These are phyloP conservation scores for Aphidius colemani DNA, from an alignment of 2,888 invertebrate species.

Conservation along the genomic window DNA sequence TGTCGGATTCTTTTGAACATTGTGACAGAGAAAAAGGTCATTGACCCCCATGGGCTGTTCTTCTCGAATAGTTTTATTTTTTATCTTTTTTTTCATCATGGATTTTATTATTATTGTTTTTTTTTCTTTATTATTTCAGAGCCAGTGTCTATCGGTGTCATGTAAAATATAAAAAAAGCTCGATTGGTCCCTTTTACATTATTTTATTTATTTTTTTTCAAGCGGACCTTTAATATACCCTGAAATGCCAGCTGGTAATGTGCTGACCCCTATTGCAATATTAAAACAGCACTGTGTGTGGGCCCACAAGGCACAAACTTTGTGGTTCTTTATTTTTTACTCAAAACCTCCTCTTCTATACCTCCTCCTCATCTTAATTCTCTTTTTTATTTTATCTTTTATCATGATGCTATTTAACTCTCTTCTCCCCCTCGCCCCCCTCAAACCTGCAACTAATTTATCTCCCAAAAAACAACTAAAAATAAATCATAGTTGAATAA, in stretches of 20 bases:
- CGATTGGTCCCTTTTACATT: too few relatives aligned
- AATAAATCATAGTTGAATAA: too few relatives aligned
- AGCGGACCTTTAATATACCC: too few relatives aligned
- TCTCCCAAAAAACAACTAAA: too few relatives aligned
- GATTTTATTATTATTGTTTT: conserved; percentile 5
- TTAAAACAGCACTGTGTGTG: conserved; percentile 29
- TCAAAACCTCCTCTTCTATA: not conserved
- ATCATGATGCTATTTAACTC: too few relatives aligned
- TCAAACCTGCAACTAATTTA: too few relatives aligned
- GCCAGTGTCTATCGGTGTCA: too few relatives aligned
- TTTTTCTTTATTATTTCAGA: not conserved
- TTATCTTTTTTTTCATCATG: not conserved
- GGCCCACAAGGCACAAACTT: conserved; percentile 30
- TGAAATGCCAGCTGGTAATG: conserved; percentile 52
- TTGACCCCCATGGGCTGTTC: conserved; percentile 18
- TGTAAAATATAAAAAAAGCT: too few relatives aligned
- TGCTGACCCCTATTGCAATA: conserved; percentile 47
- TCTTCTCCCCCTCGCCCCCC: too few relatives aligned
- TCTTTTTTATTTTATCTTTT: too few relatives aligned
- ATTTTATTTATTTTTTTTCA: too few relatives aligned
- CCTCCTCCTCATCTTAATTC: not conserved
- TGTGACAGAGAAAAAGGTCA: conserved; percentile 14
- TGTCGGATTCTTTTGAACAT: conserved; percentile 16
- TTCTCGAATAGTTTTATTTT: conserved; percentile 27
- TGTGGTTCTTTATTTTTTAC: conserved; percentile 25